phyloP scores from a whole-genome alignment of 2,113 vertebrate genomes.

The Ptychochromis oligacanthus region DNA sequence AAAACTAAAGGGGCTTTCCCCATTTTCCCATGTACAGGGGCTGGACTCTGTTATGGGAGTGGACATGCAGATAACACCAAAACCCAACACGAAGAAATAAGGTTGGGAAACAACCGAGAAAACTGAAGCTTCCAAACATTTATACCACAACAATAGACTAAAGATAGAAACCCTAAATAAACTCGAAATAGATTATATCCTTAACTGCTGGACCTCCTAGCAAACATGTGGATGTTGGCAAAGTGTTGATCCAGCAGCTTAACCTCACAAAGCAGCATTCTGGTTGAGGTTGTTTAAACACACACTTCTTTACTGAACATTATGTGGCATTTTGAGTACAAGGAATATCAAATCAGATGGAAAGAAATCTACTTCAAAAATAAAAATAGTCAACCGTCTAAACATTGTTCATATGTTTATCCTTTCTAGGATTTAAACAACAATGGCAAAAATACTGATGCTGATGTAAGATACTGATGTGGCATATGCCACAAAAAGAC shows the following conservation, averaged over 20 bases:
- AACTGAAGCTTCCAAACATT: not conserved
- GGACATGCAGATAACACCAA: not conserved
- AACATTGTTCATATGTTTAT: not conserved
- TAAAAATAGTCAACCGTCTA: not conserved
- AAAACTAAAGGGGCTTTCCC: constrained; percentile 36
- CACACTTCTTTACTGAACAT: not conserved
- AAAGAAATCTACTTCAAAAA: no score
- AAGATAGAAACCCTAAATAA: constrained; percentile 14
- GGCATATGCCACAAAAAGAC: not conserved
- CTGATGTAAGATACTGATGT: not conserved
- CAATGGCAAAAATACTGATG: not conserved
- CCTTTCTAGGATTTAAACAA: not conserved
- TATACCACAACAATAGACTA: not conserved
- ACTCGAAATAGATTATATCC: not conserved
- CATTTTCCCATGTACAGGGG: not conserved
- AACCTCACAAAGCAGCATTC: not conserved
- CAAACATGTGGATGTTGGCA: not conserved
- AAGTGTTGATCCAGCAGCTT: not conserved
- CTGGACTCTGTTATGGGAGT: not conserved
- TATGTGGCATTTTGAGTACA: no score
- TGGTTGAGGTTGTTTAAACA: not conserved
- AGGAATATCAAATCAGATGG: no score
- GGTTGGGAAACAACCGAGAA: constrained; percentile 10
- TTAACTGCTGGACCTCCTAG: constrained; percentile 7
- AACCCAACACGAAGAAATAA: not conserved